A percentile compares a stretch with the other conserved stretches of the same genome.
These are phyloP conservation scores for Teinopalpus imperialis DNA, from an alignment of 2,888 invertebrate species.

Conservation along the genomic window DNA sequence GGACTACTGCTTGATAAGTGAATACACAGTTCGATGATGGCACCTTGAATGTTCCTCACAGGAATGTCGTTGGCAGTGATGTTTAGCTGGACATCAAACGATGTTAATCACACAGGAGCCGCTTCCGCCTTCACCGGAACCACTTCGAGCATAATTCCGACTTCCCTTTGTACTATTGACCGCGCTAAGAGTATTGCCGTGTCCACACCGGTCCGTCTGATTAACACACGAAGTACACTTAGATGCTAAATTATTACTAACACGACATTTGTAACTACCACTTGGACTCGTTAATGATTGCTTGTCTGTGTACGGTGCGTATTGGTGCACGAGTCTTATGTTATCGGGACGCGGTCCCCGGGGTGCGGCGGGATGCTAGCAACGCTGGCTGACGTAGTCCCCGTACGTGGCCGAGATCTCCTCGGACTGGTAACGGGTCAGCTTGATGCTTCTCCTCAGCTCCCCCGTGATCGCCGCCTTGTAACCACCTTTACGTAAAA, in stretches of 20 bases:
- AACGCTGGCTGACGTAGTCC: constrained; percentile 89
- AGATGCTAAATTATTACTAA: constrained; percentile 58
- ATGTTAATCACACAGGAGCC: constrained; percentile 42
- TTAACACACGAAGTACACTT: constrained; percentile 62
- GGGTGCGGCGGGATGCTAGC: constrained; percentile 85
- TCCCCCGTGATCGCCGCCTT: constrained; percentile 95
- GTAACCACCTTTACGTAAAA: constrained; percentile 98
- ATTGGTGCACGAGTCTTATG: constrained; percentile 37
- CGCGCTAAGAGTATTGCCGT: constrained; percentile 24
- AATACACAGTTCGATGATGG: constrained; percentile 48
- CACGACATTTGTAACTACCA: constrained; percentile 42
- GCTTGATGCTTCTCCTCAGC: constrained; percentile 92
- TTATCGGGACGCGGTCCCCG: constrained; percentile 28
- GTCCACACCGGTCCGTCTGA: constrained; percentile 36
- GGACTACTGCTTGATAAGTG: constrained; percentile 29
- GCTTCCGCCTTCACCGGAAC: constrained; percentile 34
- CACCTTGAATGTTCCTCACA: constrained; percentile 45
- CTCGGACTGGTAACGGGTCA: constrained; percentile 98
- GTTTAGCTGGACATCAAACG: constrained; percentile 42
- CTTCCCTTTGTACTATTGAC: constrained; percentile 37
- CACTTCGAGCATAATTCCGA: constrained; percentile 68
- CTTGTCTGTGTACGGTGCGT: constrained; percentile 34
- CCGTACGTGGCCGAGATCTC: constrained; percentile 94
- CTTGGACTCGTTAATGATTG: constrained; percentile 37
- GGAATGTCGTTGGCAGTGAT: constrained; percentile 76